phyloP scores from a whole-genome alignment of 2,797 vertebrate genomes.

The Falco rusticolus region DNA sequence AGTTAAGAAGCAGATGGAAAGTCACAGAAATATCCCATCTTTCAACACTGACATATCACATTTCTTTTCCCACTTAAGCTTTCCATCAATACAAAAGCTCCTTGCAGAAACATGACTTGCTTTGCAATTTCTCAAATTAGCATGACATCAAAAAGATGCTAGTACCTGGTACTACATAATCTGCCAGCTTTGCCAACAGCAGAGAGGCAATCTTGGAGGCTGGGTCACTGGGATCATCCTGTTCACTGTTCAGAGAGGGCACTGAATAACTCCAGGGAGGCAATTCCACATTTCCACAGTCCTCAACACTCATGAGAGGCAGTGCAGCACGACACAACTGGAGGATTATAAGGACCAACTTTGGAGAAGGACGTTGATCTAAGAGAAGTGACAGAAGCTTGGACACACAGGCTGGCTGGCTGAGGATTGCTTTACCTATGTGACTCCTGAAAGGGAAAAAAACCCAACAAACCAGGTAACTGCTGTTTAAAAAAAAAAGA shows the following conservation, averaged over 20 bases:
- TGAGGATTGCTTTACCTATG: conserved; percentile 98
- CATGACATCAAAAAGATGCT: neutral
- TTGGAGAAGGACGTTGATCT: conserved; percentile 97
- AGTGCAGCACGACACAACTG: conserved; percentile 94
- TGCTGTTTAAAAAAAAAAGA: neutral
- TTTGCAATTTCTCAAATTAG: neutral
- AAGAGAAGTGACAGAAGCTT: conserved; percentile 96
- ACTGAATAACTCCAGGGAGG: conserved; percentile 98
- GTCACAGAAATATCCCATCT: neutral
- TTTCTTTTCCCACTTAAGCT: neutral
- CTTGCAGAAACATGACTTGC: neutral
- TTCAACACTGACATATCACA: neutral
- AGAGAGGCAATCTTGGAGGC: conserved; percentile 95
- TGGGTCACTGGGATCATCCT: conserved; percentile 94
- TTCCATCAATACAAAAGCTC: neutral
- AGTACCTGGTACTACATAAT: conserved; percentile 97
- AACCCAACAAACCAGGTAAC: neutral
- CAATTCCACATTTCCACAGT: conserved; percentile 95
- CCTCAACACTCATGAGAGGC: conserved; percentile 98
- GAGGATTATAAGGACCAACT: conserved; percentile 97
- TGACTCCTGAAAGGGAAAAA: conserved; percentile 86
- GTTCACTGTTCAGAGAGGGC: conserved; percentile 90
- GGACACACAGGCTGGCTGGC: conserved; percentile 97
- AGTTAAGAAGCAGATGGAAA: neutral
- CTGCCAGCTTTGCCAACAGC: conserved; percentile 93